Evolutionary conservation across 2,797 vertebrate species (phyloP), one percentile per base, ranked within the genome.

Genomic region (Brotula barbata): DNA sequence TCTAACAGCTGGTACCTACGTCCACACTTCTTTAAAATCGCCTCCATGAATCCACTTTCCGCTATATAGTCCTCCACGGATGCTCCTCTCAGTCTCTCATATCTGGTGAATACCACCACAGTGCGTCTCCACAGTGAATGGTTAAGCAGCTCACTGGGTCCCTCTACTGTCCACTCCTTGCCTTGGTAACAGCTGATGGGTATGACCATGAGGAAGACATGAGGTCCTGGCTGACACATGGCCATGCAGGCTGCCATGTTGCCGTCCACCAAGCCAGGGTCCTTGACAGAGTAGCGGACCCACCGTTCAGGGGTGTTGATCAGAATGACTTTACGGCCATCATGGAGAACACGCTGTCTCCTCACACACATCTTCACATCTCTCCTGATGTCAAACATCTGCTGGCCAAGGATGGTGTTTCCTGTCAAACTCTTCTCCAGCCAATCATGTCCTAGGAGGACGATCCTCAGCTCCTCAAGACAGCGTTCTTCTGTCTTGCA

Each of bases 81-180:
- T 3, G 0, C 20, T 13, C 68, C 76, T 15, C 42, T 80, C 43
- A 71, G 74, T 3, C 22, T 63, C 52, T 82, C 73, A 62, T 20
- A 19, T 44, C 53, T 61, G 16, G 78, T 83, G 45, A 85, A 84
- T 23, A 84, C 46, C 0, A 81, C 60, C 3, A 75, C 36, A 0
- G 60, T 71, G 61, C 62, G 58, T 23, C 41, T 73, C 78, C 81
- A 83, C 21, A 84, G 16, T 1, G 31, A 50, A 37, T 73, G 40
- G 16, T 62, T 58, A 1, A 85, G 64, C 57, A 83, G 75, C 53
- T 79, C 53, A 0, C 81, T 63, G 20, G 75, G 69, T 40, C 67
- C 85, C 66, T 86, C 84, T 14, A 80, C 56, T 44, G 71, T 75
- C 78, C 77, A 81, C 50, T 87, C 73, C 16, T 52, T 56, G 61